These are phyloP conservation scores for human DNA, from an alignment of 2,113 vertebrate species.

Conservation along the genomic window GRCh38 chr4:133142501-133143000, in stretches of 20 bases:
- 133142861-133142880: background rate
- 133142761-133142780: background rate
- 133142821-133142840: background rate
- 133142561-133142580: background rate
- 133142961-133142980: background rate
- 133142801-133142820: background rate
- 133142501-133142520: background rate
- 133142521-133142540: background rate
- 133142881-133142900: background rate
- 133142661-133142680: background rate
- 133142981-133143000: background rate
- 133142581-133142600: background rate
- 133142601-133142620: background rate
- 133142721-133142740: background rate
- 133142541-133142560: slow-evolving; percentile 1
- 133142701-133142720: background rate
- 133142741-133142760: background rate
- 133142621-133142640: background rate
- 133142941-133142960: background rate
- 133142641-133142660: background rate
- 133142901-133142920: background rate
- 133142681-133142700: background rate
- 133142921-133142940: background rate
- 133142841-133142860: background rate
- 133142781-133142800: background rate